These are phyloP conservation scores for Streptopelia turtur DNA, from an alignment of 2,797 vertebrate species.

Conservation along the genomic window DNA sequence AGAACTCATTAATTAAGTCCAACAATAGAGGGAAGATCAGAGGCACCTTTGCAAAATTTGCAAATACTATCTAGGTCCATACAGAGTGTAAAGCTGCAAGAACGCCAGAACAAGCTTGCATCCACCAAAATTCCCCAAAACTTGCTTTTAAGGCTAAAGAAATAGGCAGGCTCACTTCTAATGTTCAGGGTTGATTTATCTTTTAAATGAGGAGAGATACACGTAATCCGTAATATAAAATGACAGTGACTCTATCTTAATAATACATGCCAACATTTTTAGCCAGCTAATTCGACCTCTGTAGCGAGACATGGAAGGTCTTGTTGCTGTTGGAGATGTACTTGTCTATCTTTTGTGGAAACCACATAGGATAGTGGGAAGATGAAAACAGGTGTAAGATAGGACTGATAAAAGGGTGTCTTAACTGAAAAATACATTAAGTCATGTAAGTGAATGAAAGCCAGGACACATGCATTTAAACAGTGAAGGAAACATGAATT, in stretches of 20 bases:
- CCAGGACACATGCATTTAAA: not conserved
- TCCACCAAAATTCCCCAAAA: not conserved
- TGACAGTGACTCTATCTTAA: not conserved
- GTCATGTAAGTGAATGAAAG: not conserved
- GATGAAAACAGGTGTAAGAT: not conserved
- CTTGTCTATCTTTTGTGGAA: not conserved
- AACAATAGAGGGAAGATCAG: not conserved
- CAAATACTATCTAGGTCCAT: not conserved
- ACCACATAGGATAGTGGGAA: not conserved
- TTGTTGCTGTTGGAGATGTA: not conserved
- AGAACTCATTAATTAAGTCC: not conserved
- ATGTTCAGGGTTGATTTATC: not conserved
- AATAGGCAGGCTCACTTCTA: not conserved
- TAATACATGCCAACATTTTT: not conserved
- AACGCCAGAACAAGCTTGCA: not conserved
- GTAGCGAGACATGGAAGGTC: not conserved
- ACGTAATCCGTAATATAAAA: not conserved
- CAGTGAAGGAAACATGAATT: not conserved
- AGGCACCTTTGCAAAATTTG: not conserved
- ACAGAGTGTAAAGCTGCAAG: not conserved
- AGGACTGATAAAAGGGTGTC: not conserved
- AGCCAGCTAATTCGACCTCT: not conserved
- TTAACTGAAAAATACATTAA: not conserved
- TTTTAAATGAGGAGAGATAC: not conserved
- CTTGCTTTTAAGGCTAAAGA: not conserved